Conservation (phyloP, 2,888 invertebrate genomes). For the Chromoteleia sp. region DNA sequence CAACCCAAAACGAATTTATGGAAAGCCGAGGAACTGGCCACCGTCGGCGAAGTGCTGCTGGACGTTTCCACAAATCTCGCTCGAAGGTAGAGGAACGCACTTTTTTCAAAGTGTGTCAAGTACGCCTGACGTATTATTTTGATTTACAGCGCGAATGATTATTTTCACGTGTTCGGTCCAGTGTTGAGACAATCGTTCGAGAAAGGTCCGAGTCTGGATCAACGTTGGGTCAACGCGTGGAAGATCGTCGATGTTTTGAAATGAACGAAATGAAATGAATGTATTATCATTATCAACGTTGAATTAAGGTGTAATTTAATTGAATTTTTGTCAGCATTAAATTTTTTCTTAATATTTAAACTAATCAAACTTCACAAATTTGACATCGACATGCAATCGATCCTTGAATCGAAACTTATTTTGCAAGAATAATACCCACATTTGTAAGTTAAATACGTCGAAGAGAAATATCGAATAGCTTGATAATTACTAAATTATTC, state of each 20-base stretch:
- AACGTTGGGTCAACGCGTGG: neutral
- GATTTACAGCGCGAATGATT: slow-evolving; percentile 27
- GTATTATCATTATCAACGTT: too few species aligned
- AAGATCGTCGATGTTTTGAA: too few species aligned
- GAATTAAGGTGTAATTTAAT: neutral
- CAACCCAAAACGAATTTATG: slow-evolving; percentile 91
- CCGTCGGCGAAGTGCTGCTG: slow-evolving; percentile 93
- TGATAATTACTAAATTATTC: too few species aligned
- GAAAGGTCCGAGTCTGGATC: neutral
- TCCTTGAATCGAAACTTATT: too few species aligned
- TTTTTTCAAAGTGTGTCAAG: slow-evolving; percentile 66
- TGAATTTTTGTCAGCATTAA: too few species aligned
- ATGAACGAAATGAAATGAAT: too few species aligned
- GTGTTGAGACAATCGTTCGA: neutral
- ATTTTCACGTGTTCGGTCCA: neutral
- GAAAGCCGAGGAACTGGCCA: slow-evolving; percentile 93
- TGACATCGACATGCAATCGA: too few species aligned
- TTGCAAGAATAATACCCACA: too few species aligned
- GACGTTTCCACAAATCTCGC: slow-evolving; percentile 94
- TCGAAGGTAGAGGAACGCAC: slow-evolving; percentile 89
- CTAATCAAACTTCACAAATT: too few species aligned
- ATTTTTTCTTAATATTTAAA: too few species aligned
- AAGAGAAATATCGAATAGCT: too few species aligned
- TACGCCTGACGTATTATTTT: slow-evolving; percentile 38
- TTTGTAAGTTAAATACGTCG: too few species aligned